Conservation (phyloP, 2,888 invertebrate genomes). For the Litoditis marina region DNA sequence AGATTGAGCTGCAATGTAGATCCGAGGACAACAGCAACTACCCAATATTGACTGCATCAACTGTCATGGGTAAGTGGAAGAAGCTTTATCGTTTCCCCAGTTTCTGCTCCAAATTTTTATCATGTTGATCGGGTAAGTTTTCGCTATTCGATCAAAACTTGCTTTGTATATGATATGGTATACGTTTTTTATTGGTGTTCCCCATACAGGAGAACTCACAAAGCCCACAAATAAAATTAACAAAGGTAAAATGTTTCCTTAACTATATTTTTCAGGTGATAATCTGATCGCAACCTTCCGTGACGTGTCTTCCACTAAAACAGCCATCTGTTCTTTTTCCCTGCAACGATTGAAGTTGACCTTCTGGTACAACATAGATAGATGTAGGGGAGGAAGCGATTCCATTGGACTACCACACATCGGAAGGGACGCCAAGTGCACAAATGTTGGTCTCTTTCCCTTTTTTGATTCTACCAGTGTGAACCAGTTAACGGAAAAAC, state of each 20-base stretch:
- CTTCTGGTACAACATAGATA: constrained; percentile 64
- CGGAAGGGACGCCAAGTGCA: constrained; percentile 60
- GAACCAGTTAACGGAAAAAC: not conserved
- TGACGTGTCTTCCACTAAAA: constrained; percentile 24
- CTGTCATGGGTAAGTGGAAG: constrained; percentile 3
- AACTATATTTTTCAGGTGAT: constrained; percentile 16
- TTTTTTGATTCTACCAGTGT: not conserved
- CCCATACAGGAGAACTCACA: too few species aligned
- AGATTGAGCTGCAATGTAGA: constrained; percentile 66
- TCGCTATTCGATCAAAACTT: too few species aligned
- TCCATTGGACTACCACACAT: constrained; percentile 64
- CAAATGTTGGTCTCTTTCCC: constrained; percentile 48
- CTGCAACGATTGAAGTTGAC: constrained; percentile 61
- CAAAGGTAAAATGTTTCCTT: too few species aligned
- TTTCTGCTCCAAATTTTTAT: not conserved
- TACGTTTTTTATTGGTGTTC: too few species aligned
- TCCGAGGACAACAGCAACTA: constrained; percentile 62
- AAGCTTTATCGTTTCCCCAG: not conserved
- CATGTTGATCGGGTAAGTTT: not conserved
- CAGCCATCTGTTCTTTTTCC: constrained; percentile 63
- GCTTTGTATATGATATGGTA: too few species aligned
- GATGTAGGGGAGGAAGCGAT: constrained; percentile 63
- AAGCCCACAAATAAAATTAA: too few species aligned
- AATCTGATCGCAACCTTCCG: constrained; percentile 31
- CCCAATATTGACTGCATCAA: constrained; percentile 62